Percentiles rank a stretch among this genome's conserved stretches.
phyloP scores from a whole-genome alignment of 2,888 invertebrate genomes.

The Nephrotoma appendiculata region DNA sequence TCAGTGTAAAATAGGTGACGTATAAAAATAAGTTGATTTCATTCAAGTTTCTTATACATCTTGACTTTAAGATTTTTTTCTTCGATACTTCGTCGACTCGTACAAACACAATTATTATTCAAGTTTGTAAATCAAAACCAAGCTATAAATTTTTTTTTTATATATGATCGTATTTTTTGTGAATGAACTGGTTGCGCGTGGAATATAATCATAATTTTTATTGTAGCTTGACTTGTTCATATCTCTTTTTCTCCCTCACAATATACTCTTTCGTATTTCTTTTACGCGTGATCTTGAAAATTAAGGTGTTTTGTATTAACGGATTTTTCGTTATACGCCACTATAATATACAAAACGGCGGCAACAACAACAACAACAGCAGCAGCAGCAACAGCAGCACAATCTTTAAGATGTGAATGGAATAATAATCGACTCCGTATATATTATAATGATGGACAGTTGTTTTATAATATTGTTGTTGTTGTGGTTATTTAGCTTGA shows the following conservation, averaged over 20 bases:
- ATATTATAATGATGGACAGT: neutral
- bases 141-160: no score
- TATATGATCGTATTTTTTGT: neutral
- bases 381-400: neutral
- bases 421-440: neutral
- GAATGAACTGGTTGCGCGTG: constrained; percentile 4
- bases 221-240: neutral
- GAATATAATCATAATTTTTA: neutral
- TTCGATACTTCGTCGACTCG: neutral
- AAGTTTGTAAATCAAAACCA: no score
- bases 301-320: neutral
- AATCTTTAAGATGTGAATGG: neutral
- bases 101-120: neutral
- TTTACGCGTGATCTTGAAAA: neutral
- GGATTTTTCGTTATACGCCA: neutral
- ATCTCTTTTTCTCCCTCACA: neutral
- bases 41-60: neutral
- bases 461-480: neutral
- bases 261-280: neutral
- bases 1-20: neutral
- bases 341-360: neutral
- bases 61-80: neutral
- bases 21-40: neutral
- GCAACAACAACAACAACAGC: neutral
- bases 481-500: neutral